Evolutionary conservation across 2,888 invertebrate species (phyloP).

Genomic region (Lypha dubia): DNA sequence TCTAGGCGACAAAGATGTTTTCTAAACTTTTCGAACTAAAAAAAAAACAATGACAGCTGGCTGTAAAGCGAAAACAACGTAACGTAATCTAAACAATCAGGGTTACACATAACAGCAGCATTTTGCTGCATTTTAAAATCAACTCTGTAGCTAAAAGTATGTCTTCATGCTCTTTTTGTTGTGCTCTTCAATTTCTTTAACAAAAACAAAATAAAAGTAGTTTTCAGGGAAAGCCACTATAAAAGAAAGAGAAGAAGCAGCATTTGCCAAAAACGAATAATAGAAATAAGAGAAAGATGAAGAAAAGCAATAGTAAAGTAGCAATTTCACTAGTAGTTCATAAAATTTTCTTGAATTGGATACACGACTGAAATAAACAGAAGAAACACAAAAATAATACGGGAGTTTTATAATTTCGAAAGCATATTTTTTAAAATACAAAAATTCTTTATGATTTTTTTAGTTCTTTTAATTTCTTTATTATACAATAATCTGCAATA

Average conservation of each 20-base stretch:
- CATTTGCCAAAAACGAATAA: constrained; percentile 8
- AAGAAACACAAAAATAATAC: constrained; percentile 36
- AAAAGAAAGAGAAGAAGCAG: constrained; percentile 18
- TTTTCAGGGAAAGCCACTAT: neutral
- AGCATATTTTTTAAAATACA: constrained; percentile 59
- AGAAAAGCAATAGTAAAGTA: constrained; percentile 28
- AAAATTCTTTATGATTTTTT: constrained; percentile 70
- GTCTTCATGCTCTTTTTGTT: constrained; percentile 39
- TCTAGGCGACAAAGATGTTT: constrained; percentile 11
- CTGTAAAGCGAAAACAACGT: constrained; percentile 31
- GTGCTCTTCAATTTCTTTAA: constrained; percentile 50
- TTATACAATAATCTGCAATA: constrained; percentile 51
- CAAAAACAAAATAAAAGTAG: constrained; percentile 27
- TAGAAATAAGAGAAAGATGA: neutral
- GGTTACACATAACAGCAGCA: constrained; percentile 11
- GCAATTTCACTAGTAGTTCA: constrained; percentile 44
- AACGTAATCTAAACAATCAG: constrained; percentile 35
- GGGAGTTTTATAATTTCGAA: constrained; percentile 63
- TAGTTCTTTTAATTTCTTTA: constrained; percentile 66
- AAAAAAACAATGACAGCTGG: constrained; percentile 64
- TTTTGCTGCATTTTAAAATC: neutral
- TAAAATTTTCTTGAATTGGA: constrained; percentile 69
- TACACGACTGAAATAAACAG: constrained; percentile 37
- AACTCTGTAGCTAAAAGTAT: constrained; percentile 25
- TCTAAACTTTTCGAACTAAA: constrained; percentile 12